Percentiles rank a stretch among this genome's conserved stretches.
Evolutionary conservation across 2,888 invertebrate genomes (phyloP).

Genomic region (Mellilla xanthometata): DNA sequence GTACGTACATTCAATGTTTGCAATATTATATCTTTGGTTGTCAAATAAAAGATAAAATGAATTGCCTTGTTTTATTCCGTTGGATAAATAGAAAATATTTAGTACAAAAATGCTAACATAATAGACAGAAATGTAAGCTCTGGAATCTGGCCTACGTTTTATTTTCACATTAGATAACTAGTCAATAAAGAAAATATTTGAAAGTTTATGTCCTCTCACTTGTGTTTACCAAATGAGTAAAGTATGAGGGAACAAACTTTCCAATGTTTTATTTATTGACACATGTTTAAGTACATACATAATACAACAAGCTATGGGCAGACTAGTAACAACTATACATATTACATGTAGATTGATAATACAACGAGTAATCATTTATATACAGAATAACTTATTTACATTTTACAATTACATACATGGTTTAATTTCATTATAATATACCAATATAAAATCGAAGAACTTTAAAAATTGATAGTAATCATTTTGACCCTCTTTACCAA

Average conservation of each 20-base stretch:
- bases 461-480: too few species aligned
- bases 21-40: too few species aligned
- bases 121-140: background rate
- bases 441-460: too few species aligned
- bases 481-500: too few species aligned
- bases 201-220: too few species aligned
- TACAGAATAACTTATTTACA: constrained; percentile 32
- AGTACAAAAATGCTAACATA: constrained; percentile 20
- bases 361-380: constrained; percentile 22
- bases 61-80: constrained; percentile 35
- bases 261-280: too few species aligned
- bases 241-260: too few species aligned
- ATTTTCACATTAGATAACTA: background rate
- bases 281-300: constrained; percentile 17
- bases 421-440: background rate
- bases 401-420: background rate
- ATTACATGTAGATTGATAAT: constrained; percentile 1
- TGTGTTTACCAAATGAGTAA: too few species aligned
- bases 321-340: constrained; percentile 27
- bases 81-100: constrained; percentile 31
- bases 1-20: too few species aligned
- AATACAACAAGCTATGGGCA: constrained; percentile 24
- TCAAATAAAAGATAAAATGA: constrained; percentile 26
- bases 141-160: too few species aligned
- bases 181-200: too few species aligned